Base-by-base conservation (phyloP, 2,888 invertebrate genomes). In the Timandra comae region DNA sequence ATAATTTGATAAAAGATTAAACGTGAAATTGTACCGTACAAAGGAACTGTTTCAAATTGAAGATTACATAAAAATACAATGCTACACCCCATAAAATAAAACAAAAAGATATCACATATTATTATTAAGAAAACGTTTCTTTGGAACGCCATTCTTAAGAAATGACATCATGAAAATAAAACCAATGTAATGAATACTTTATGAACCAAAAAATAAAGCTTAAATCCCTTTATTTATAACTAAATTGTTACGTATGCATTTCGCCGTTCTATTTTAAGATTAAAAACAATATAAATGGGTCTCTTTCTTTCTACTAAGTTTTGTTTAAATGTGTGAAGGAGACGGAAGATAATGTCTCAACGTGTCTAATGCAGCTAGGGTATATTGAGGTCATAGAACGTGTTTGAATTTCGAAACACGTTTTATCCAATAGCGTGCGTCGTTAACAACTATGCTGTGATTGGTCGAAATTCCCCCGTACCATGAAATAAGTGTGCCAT, bases 331-430 rank as follows among this genome's bases (percentile, higher is more conserved):
- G 70, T 35, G 27, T 45, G 67, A 82, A 42, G 56, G 76, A 72
- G 81, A 78, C 39, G 51, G 50, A 43, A 35, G 43, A 16, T 16
- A 16, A 16, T 16, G 16, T 16, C 56, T 62, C 56, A 55, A 53
- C 50, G 52, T 57, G 50, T 49, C 41, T 49, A 46, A 60, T 51
- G 52, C 51, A 50, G 55, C 52, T 42, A 62, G 62, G 60, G 63
- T 56, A 72, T 67, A 77, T 71, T 68, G 78, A 76, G 84, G 82
- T 84, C 82, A 84, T 71, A 67, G 79, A 79, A 79, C 81, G 78
- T 74, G 79, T 81, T 82, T 82, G 75, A 82, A 82, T 81, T 81
- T 80, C 77, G 79, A 82, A 80, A 77, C 73, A 69, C 71, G 74
- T 74, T 57, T 67, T 65, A 62, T 76, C 84, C 84, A 84, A 84